Conservation (phyloP, 2,888 invertebrate genomes). For the Campoletis raptor region DNA sequence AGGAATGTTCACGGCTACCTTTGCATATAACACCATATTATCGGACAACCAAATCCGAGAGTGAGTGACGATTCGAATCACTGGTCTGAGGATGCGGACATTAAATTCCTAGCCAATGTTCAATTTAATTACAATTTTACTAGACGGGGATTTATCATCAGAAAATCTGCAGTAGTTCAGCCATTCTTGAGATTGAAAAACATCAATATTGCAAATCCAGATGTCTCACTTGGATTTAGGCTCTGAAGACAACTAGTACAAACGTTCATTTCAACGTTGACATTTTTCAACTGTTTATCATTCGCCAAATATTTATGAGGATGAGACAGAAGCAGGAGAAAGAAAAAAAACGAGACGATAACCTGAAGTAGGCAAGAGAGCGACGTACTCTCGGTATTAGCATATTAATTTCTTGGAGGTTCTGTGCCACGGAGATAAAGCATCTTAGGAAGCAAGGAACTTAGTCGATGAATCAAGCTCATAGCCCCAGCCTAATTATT, state of each 20-base stretch:
- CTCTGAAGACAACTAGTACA: background rate
- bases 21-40: slow-evolving; percentile 12
- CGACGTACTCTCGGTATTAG: slow-evolving; percentile 79
- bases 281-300: background rate
- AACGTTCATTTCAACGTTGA: background rate
- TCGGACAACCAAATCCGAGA: slow-evolving; percentile 2
- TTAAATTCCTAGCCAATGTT: background rate
- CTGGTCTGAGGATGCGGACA: background rate
- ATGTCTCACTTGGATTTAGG: background rate
- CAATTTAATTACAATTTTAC: background rate
- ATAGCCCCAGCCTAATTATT: slow-evolving; percentile 82
- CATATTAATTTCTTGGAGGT: slow-evolving; percentile 84
- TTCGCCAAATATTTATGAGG: slow-evolving; percentile 6
- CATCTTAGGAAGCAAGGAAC: slow-evolving; percentile 83
- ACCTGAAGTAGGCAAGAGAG: slow-evolving; percentile 21
- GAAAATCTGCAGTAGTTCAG: background rate
- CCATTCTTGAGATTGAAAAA: background rate
- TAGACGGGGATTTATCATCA: background rate
- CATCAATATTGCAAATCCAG: background rate
- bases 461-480: slow-evolving; percentile 84
- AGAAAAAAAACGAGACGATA: background rate
- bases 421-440: slow-evolving; percentile 83
- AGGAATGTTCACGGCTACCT: background rate
- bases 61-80: background rate
- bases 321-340: background rate